Evolutionary conservation across 2,113 vertebrate genomes (phyloP).

Genomic region (Condylura cristata): DNA sequence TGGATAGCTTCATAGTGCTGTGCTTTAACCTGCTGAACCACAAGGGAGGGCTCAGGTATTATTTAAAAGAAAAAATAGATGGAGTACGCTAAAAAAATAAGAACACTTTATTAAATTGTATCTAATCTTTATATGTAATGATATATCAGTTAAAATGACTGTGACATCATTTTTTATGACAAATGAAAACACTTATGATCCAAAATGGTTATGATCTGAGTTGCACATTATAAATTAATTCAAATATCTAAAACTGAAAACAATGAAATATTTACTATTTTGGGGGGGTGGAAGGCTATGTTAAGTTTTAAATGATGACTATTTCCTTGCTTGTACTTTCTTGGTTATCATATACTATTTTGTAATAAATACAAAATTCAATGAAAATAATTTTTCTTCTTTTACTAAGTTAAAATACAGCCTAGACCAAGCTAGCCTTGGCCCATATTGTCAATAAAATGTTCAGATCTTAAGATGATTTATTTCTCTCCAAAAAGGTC

Average conservation of each 20-base stretch:
- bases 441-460: not conserved
- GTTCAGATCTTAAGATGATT: not conserved
- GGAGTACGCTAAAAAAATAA: not conserved
- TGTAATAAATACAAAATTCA: not conserved
- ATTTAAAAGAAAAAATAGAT: not conserved
- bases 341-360: not conserved
- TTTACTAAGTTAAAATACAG: not conserved
- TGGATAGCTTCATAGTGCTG: no score
- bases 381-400: not conserved
- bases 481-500: not conserved
- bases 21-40: no score
- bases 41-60: no score
- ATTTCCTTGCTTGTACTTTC: slow-evolving; percentile 8
- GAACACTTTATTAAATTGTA: not conserved
- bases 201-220: not conserved
- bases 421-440: not conserved
- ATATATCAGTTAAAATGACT: not conserved
- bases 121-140: not conserved
- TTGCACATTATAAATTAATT: not conserved
- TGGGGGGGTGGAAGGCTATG: no score
- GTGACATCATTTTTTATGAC: not conserved
- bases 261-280: not conserved
- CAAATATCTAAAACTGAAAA: not conserved
- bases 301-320: not conserved
- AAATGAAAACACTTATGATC: not conserved